Evolutionary conservation across 2,888 invertebrate genomes (phyloP).

Genomic region (Nasonia oneida): DNA sequence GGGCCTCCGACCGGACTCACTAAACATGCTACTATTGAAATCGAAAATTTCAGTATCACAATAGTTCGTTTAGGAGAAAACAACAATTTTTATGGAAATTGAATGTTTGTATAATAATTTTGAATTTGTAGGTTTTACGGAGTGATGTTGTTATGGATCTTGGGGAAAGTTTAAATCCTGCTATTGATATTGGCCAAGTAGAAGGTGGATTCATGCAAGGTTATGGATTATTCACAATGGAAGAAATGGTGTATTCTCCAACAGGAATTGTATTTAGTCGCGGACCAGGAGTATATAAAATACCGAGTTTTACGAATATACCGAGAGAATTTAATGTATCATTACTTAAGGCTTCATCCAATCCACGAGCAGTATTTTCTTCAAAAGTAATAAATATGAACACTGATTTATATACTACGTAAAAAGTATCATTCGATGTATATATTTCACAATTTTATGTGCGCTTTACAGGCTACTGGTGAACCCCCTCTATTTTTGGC

Average conservation of each 20-base stretch:
- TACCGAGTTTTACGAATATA: constrained; percentile 95
- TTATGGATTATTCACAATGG: constrained; percentile 94
- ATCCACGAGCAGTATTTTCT: constrained; percentile 92
- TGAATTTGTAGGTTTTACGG: constrained; percentile 84
- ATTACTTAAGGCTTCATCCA: constrained; percentile 93
- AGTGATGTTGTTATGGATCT: constrained; percentile 98
- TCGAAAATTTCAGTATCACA: too few species aligned
- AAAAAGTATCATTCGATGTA: not conserved
- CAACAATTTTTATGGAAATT: too few species aligned
- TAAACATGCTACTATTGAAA: too few species aligned
- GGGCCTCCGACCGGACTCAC: too few species aligned
- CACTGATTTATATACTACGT: not conserved
- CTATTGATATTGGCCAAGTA: constrained; percentile 97
- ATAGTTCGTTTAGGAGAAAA: too few species aligned
- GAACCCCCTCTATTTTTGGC: constrained; percentile 95
- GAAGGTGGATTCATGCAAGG: constrained; percentile 98
- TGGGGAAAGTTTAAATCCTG: constrained; percentile 96
- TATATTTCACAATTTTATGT: too few species aligned
- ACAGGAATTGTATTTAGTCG: constrained; percentile 89
- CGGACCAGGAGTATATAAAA: constrained; percentile 96
- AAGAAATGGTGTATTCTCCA: constrained; percentile 93
- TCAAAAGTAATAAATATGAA: constrained; percentile 85
- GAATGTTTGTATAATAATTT: constrained; percentile 81
- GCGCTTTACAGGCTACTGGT: constrained; percentile 90
- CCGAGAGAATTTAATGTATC: constrained; percentile 96